Percentiles rank a stretch among this genome's conserved stretches.
Conservation (phyloP, 2,113 vertebrate genomes). For the Emydocephalus ijimae region DNA sequence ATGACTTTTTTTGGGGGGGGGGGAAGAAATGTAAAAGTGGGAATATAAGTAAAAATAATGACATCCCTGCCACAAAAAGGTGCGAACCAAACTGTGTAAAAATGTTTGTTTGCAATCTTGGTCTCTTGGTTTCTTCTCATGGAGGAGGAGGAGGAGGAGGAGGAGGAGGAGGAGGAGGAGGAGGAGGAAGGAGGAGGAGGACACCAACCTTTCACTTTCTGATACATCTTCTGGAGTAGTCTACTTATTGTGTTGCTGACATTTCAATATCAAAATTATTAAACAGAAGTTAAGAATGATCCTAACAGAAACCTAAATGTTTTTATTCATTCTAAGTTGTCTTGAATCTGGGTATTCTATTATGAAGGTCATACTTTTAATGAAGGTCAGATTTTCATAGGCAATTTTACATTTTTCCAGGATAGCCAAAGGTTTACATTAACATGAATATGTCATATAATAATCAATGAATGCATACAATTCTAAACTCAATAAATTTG, state of each 20-base stretch:
- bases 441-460: conserved; percentile 1
- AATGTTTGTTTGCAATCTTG: background rate
- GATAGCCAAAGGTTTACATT: background rate
- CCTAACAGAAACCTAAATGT: fast-evolving
- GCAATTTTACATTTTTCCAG: background rate
- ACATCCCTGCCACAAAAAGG: background rate
- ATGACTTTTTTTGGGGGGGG: background rate
- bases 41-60: background rate
- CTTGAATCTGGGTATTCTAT: fast-evolving
- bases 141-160: background rate
- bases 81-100: background rate
- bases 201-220: background rate
- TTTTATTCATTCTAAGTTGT: background rate
- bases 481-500: background rate
- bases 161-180: background rate
- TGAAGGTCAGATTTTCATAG: background rate
- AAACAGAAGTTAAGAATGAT: background rate
- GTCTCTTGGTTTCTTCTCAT: background rate
- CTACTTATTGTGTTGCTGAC: background rate
- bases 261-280: background rate
- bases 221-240: background rate
- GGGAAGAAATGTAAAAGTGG: background rate
- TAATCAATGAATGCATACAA: background rate
- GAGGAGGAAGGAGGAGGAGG: background rate
- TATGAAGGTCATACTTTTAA: conserved; percentile 17